Conservation (phyloP, 2,113 vertebrate genomes). For the Delphinapterus leucas region DNA sequence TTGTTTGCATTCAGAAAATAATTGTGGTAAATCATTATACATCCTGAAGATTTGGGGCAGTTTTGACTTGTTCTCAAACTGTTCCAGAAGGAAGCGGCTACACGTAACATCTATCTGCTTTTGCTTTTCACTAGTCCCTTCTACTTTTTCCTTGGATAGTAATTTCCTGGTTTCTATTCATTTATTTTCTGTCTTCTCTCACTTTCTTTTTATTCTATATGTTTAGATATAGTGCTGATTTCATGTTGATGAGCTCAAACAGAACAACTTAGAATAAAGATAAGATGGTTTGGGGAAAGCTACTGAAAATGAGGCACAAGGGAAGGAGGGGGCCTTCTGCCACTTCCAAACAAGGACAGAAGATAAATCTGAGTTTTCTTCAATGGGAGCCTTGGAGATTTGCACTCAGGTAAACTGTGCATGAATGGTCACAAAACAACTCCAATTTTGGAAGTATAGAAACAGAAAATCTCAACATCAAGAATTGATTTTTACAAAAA, state of each 20-base stretch:
- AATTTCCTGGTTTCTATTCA: not conserved
- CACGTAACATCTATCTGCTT: not conserved
- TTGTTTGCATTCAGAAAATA: not conserved
- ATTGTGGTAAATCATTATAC: not conserved
- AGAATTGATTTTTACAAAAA: not conserved
- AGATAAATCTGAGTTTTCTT: not conserved
- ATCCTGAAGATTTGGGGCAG: not conserved
- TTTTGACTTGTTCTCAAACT: not conserved
- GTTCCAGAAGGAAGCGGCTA: not conserved
- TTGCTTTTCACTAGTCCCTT: not conserved
- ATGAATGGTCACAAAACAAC: not conserved
- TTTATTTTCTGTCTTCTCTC: not conserved
- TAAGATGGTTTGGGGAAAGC: not conserved
- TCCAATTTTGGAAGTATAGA: not conserved
- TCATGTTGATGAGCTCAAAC: not conserved
- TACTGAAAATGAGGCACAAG: not conserved
- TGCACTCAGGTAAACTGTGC: not conserved
- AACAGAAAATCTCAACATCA: not conserved
- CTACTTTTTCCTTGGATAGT: not conserved
- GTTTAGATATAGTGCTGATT: not conserved
- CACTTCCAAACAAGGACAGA: not conserved
- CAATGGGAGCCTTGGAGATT: not conserved
- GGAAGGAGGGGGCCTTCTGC: not conserved
- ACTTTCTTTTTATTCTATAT: not conserved
- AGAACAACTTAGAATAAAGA: not conserved